Base-by-base conservation (phyloP, 1,140 invertebrate genomes). In the Atta cephalotes region DNA sequence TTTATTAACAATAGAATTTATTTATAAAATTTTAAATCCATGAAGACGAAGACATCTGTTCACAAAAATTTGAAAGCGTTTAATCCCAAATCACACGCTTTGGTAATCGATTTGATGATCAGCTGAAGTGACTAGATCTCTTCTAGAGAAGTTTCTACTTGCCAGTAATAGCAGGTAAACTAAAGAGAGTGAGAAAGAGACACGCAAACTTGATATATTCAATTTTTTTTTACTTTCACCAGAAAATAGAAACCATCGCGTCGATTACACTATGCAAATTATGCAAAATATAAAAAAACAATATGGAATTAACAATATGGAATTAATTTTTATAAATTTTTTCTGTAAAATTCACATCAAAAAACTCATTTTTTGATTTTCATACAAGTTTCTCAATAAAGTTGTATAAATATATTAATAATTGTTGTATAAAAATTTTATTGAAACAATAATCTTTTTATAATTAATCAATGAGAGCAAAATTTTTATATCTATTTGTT, bases 111-210 rank as follows among this genome's bases (percentile, higher is more conserved):
- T 31, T 93, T 89, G 90, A 31, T 31, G 89, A 91, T 92, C 90
- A 88, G 90, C 86, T 92, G 87, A 88, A 86, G 89, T 92, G 91
- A 91, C 86, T 89, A 91, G 92, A 92, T 93, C 88, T 92, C 79
- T 93, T 71, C 91, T 93, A 93, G 92, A 91, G 72, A 91, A 93
- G 62, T 93, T 91, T 95, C 94, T 95, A 95, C 95, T 25, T 95
- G 95, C 94, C 92, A 92, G 92, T 94, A 91, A 91, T 94, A 95
- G 91, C 93, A 94, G 95, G 94, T 94, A 95, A 92, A 93, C 93
- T 95, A 94, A 89, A 93, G 89, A 92, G 79, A 90, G 87, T 92
- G 77, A 92, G 84, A 87, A 76, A 88, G 70, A 78, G 51, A 84
- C 85, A 77, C 80, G 85, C 60, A 87, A 56, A 60, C 31, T 85